Evolutionary conservation across 2,797 vertebrate species (phyloP), one percentile per base, ranked within the genome.

Genomic region (Chromobotia macracanthus): DNA sequence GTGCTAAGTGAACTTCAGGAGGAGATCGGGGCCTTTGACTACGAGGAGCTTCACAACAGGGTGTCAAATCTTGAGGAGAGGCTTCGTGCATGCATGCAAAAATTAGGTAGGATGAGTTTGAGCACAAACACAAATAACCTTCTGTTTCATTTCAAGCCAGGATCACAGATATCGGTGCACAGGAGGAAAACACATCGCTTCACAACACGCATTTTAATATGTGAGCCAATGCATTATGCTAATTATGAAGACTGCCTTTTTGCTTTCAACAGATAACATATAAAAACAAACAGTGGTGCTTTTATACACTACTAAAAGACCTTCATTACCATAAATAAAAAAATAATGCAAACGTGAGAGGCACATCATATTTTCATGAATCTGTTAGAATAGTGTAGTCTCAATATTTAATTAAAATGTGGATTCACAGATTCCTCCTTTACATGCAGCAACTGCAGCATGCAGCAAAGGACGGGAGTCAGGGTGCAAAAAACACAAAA

Each of bases 1-100:
- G 93, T 97, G 88, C 95, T 99, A 90, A 96, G 94, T 89, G 91
- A 94, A 21, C 95, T 99, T 87, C 97, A 98, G 92, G 96, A 98
- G 83, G 95, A 97, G 83, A 94, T 98, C 90, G 96, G 97, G 88
- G 94, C 95, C 90, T 94, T 95, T 92, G 97, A 98, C 94, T 98
- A 97, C 92, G 95, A 97, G 90, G 97, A 99, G 85, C 96, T 99
- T 55, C 96, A 98, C 91, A 93, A 87, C 92, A 94, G 97, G 91
- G 96, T 98, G 88, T 91, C 93, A 89, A 95, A 93, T 93, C 95
- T 99, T 92, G 97, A 99, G 91, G 95, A 97, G 87, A 94, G 96
- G 87, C 95, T 98, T 80, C 95, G 95, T 92, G 96, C 96, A 87
- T 99, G 97, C 93, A 99, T 99, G 97, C 96, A 98, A 95, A 96